Base-by-base conservation (phyloP, 2,113 vertebrate genomes). In the Rhabdomys dilectus region DNA sequence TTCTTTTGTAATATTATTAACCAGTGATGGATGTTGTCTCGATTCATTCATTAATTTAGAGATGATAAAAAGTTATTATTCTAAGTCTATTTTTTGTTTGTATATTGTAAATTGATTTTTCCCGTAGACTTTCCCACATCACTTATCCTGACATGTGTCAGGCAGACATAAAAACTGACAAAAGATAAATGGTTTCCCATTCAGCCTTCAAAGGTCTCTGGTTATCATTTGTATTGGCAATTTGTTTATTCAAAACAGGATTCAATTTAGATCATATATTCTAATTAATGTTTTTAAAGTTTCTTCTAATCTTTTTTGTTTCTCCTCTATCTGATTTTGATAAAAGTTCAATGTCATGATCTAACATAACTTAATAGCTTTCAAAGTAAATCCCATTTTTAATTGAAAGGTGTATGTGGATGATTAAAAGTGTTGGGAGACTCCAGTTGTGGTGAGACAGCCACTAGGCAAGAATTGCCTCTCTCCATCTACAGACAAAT, bases 351-450 rank as follows among this genome's bases (percentile, higher is more conserved):
- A 26, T 80, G 77, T 10, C 42, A 16, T 12, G 21, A 66, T 29
- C 80, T 36, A 68, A 45, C 16, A 39, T n/a, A 56, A 81, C 51
- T 60, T 75, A 26, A 21, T 34, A 88, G 5, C 4, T 92, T 88
- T 88, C 77, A 76, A 91, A 88, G 51, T 53, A 66, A 29, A 87
- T 72, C 19, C n/a, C 24, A 94, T 58, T 89, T 80, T 81, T 70
- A 93, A 76, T 91, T 86, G 53, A 84, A 77, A 78, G 24, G 45
- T 81, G 3, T 82, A 92, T 45, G 26, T 22, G 10, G 45, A 19
- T 89, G 58, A 76, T 89, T 78, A 89, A 72, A 90, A 53, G 53
- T 58, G 19, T 89, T 86, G 29, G 87, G n/a, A n/a, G n/a, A n/a
- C n/a, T n/a, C n/a, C n/a, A n/a, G n/a, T n/a, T n/a, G n/a, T n/a